Conservation (phyloP, 2,113 vertebrate genomes). For the Mastomys natalensis region DNA sequence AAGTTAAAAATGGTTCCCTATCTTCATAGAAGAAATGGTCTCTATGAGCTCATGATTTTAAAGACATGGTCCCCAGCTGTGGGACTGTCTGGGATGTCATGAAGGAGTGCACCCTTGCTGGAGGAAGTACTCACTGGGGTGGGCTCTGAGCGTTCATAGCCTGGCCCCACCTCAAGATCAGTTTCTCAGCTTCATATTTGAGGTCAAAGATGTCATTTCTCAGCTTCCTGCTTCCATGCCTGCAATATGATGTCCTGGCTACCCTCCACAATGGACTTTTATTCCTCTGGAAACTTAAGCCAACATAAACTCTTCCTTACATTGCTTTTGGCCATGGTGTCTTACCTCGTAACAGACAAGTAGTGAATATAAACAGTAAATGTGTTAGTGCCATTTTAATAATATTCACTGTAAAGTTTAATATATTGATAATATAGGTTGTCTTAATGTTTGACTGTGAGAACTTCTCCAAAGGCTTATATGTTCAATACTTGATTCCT, state of each 20-base stretch:
- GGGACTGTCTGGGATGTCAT: too few species aligned
- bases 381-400: not conserved
- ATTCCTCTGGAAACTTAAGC: not conserved
- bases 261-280: not conserved
- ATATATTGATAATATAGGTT: not conserved
- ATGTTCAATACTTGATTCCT: not conserved
- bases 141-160: too few species aligned
- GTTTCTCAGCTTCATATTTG: not conserved
- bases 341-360: not conserved
- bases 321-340: not conserved
- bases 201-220: not conserved
- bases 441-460: not conserved
- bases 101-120: not conserved
- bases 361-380: not conserved
- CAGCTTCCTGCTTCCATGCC: not conserved
- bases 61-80: not conserved
- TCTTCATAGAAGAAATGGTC: not conserved
- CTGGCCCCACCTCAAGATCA: not conserved
- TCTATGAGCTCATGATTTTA: not conserved
- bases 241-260: not conserved
- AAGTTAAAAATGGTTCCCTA: not conserved
- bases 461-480: not conserved
- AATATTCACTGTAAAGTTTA: not conserved
- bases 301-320: not conserved
- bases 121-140: not conserved